Percentiles rank a stretch among this genome's conserved stretches.
These are phyloP conservation scores for Calypte anna DNA, from an alignment of 2,113 vertebrate species.

Conservation along the genomic window DNA sequence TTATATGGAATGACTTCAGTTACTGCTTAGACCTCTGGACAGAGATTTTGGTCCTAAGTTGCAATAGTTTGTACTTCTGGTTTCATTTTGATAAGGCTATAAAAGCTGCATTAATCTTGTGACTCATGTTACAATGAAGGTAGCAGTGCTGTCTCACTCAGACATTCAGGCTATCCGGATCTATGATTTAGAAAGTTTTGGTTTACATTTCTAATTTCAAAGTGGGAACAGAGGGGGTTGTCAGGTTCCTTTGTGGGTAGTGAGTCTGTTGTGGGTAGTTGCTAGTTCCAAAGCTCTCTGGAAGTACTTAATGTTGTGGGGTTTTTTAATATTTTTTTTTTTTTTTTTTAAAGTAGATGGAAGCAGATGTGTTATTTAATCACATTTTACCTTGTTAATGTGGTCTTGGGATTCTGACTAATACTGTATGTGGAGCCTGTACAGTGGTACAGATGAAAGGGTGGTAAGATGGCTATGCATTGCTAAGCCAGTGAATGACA, in stretches of 20 bases:
- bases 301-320: background rate
- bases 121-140: background rate
- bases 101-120: background rate
- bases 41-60: background rate
- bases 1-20: background rate
- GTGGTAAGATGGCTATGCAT: background rate
- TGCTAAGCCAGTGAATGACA: background rate
- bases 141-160: background rate
- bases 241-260: background rate
- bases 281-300: background rate
- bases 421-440: background rate
- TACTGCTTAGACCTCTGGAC: background rate
- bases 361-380: constrained; percentile 15
- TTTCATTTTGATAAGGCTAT: background rate
- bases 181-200: background rate
- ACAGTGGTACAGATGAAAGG: background rate
- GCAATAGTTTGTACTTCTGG: background rate
- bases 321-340: background rate
- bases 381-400: background rate
- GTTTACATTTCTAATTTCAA: background rate
- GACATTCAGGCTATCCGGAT: background rate
- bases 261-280: background rate
- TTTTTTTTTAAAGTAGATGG: background rate
- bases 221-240: background rate
- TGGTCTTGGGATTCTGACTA: background rate